Evolutionary conservation across 2,113 vertebrate species (phyloP).

Genomic region (Azemiops feae): DNA sequence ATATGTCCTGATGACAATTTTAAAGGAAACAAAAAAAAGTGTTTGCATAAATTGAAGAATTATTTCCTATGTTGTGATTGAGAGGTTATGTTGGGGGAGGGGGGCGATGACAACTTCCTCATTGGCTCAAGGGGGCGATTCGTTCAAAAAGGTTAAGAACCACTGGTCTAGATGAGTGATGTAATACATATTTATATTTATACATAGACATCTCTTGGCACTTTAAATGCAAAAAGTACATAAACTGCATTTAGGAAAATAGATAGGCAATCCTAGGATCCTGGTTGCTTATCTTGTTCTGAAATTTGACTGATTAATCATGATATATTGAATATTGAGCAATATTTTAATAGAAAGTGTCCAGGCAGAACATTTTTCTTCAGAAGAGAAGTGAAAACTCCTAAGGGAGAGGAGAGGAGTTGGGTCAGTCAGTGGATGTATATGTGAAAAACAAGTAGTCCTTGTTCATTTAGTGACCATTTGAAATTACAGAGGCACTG

Average conservation of each 20-base stretch:
- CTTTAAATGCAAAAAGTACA: not conserved
- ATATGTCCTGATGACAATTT: too few relatives aligned
- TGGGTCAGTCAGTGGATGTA: not conserved
- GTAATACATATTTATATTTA: not conserved
- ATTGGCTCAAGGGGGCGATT: too few relatives aligned
- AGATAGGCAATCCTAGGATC: slow-evolving; percentile 35
- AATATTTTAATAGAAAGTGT: slow-evolving; percentile 34
- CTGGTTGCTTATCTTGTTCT: slow-evolving; percentile 41
- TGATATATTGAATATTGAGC: slow-evolving; percentile 41
- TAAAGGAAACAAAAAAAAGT: too few relatives aligned
- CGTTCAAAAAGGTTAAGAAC: too few relatives aligned
- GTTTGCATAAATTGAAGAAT: too few relatives aligned
- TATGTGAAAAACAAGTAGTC: not conserved
- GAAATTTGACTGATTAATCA: slow-evolving; percentile 39
- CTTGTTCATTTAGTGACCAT: too few relatives aligned
- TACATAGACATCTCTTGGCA: not conserved
- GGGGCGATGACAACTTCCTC: too few relatives aligned
- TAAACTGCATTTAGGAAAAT: not conserved
- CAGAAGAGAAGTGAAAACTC: slow-evolving; percentile 11
- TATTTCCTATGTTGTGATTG: too few relatives aligned
- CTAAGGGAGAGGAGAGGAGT: not conserved
- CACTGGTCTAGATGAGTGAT: not conserved
- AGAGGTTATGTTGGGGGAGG: too few relatives aligned
- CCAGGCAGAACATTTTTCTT: slow-evolving; percentile 24
- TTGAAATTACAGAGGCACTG: too few relatives aligned